Evolutionary conservation across 2,888 invertebrate genomes (phyloP), one percentile per base, ranked within the genome.

Genomic region (Herminia tarsipennalis): DNA sequence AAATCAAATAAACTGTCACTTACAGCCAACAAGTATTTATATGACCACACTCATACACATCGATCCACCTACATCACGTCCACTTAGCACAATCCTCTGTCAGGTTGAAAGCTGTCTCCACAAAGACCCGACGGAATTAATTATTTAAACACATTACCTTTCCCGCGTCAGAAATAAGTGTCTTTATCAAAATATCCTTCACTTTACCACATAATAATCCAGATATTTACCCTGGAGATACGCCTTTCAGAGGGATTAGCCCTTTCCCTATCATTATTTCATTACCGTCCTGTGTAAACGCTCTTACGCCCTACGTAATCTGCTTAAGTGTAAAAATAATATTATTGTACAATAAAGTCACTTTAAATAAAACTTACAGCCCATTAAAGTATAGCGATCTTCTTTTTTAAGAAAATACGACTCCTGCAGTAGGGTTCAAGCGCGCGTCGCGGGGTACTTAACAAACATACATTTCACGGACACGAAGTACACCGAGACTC

Each of bases 241-340:
- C 44, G 45, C 49, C 44, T 59, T 59, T 63, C 50, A 44, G 44
- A 33, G 24, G 37, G 60, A 62, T 62, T 53, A 59, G 42, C 38
- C 48, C 13, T 38, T 35, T 20, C 34, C 43, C 40, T 48, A 51
- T 60, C 45, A 60, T 48, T 44, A 48, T 62, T 59, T 60, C 37
- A 64, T 53, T 53, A 48, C 32, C 8, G 41, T 36, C 62, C 45
- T 53, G 22, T 34, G 25, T 20, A 53, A 56, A 40, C 37, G 9
- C 24, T 17, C 4, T 28, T 9, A 22, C 21, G 34, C 40, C 37
- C 6, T 25, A 18, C 9, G 10, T 39, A 50, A 47, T 44, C 41
- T 10, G 18, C 9, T 3, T 1, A 22, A 25, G 34, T 8, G 34
- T 37, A 35, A 57, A 57, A 52, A 57, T 52, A 52, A 46, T 35